Evolutionary conservation across 1,140 invertebrate genomes (phyloP).

Genomic region (Aphelenchoides avenae): DNA sequence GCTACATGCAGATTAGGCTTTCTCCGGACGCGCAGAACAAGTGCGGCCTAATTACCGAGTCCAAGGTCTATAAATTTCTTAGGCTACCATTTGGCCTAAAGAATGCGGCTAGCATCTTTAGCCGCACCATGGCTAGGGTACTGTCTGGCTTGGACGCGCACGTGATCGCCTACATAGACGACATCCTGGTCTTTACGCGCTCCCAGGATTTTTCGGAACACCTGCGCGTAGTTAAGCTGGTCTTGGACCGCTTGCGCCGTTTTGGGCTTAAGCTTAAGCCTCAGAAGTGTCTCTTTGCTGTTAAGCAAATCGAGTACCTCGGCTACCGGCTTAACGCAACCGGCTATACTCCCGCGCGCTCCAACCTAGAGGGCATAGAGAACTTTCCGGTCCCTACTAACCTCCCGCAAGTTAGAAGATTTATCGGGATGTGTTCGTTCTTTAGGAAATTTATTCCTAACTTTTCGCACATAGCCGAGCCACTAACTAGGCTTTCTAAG

Average conservation of each 20-base stretch:
- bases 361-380: not conserved
- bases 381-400: not conserved
- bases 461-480: constrained; percentile 3
- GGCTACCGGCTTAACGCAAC: not conserved
- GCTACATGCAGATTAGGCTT: constrained; percentile 2
- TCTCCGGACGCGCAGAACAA: not conserved
- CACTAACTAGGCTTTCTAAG: constrained; percentile 7
- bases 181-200: constrained; percentile 3
- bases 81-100: no score
- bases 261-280: constrained; percentile 2
- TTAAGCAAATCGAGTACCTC: not conserved
- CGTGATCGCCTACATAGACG: constrained; percentile 4
- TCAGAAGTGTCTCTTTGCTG: constrained; percentile 1
- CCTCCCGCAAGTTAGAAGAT: constrained; percentile 1
- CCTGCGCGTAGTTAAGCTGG: not conserved
- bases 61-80: no score
- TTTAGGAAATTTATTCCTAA: constrained; percentile 3
- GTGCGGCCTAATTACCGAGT: constrained; percentile 6
- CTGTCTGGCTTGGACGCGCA: no score
- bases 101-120: no score
- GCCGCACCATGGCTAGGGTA: no score
- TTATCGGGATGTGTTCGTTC: constrained; percentile 7
- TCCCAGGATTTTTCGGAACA: constrained; percentile 4
- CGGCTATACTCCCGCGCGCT: not conserved
- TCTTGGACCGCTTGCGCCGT: not conserved